Evolutionary conservation across 2,113 vertebrate species (phyloP).

Genomic region (Phalacrocorax carbo): DNA sequence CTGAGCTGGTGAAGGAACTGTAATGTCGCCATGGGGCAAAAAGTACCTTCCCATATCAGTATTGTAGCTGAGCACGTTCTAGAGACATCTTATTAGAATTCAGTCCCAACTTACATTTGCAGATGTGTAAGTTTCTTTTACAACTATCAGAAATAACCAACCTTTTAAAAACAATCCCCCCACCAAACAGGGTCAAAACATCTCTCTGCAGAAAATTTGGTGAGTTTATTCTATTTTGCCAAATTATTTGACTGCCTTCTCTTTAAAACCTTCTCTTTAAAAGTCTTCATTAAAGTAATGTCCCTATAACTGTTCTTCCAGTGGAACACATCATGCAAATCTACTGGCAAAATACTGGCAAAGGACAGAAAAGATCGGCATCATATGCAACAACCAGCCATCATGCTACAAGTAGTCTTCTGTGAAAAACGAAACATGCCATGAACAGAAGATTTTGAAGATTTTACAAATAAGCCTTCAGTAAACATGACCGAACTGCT

Average conservation of each 20-base stretch:
- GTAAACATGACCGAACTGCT: neutral
- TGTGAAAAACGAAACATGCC: neutral
- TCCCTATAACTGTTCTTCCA: neutral
- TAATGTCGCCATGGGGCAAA: neutral
- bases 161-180: neutral
- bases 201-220: neutral
- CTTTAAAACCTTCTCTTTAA: neutral
- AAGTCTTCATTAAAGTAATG: neutral
- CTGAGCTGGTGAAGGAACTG: neutral
- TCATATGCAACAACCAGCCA: neutral
- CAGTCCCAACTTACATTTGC: neutral
- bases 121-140: neutral
- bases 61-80: neutral
- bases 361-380: neutral
- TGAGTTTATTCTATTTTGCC: neutral
- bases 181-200: neutral
- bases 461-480: neutral
- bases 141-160: neutral
- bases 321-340: neutral
- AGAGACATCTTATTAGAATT: neutral
- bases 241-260: neutral
- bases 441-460: neutral
- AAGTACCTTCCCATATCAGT: neutral
- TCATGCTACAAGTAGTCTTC: neutral
- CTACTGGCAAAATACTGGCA: neutral